Conservation (phyloP, 2,113 vertebrate genomes). For the Archilochus colubris region DNA sequence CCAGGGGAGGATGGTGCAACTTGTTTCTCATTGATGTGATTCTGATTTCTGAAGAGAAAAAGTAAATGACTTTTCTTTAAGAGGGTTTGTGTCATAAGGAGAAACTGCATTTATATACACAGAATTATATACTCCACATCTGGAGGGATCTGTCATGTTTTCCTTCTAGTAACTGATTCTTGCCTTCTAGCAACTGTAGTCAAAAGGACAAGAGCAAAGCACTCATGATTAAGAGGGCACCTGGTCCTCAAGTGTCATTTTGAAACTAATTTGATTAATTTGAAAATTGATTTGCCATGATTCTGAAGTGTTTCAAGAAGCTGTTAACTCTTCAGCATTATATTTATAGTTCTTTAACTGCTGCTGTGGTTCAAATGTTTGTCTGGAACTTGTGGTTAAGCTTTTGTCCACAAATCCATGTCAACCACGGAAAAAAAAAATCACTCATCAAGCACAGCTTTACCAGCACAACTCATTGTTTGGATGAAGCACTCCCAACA, state of each 20-base stretch:
- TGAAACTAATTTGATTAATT: neutral
- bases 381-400: conserved; percentile 2
- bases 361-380: neutral
- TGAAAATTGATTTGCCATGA: neutral
- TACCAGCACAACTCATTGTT: conserved; percentile 42
- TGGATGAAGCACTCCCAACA: neutral
- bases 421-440: neutral
- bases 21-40: neutral
- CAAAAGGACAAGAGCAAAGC: neutral
- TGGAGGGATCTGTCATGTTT: neutral
- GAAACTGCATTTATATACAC: neutral
- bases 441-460: neutral
- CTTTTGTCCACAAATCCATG: conserved; percentile 38
- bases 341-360: neutral
- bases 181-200: neutral
- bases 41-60: conserved; percentile 22
- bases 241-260: neutral
- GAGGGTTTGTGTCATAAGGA: neutral
- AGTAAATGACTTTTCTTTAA: neutral
- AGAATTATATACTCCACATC: neutral
- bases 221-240: neutral
- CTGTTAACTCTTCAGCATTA: neutral
- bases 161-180: neutral
- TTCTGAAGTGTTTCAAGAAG: neutral
- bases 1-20: neutral